Conservation (phyloP, 2,797 vertebrate species). For the Chelon auratus region DNA sequence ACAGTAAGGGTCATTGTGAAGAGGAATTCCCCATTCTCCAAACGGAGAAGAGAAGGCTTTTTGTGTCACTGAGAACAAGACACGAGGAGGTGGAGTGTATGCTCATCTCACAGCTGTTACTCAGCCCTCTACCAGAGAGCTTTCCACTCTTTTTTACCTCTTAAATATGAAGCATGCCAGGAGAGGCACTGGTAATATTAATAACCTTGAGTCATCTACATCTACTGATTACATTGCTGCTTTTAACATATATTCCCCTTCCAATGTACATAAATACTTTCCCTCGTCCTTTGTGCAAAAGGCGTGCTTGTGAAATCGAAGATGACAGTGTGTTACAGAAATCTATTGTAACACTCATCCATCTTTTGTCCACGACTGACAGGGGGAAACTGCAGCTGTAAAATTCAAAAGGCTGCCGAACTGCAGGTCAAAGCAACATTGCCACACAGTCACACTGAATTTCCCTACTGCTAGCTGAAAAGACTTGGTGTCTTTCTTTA, state of each 20-base stretch:
- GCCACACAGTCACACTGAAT: neutral
- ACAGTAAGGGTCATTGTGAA: slow-evolving; percentile 70
- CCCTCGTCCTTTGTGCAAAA: slow-evolving; percentile 9
- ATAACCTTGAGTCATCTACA: neutral
- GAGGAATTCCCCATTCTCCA: slow-evolving; percentile 57
- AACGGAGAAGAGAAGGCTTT: slow-evolving; percentile 45
- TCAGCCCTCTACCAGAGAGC: slow-evolving; percentile 23
- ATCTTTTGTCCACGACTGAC: slow-evolving; percentile 11
- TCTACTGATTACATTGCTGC: too few relatives aligned
- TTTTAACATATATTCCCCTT: neutral
- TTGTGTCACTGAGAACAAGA: slow-evolving; percentile 38
- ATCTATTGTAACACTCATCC: slow-evolving; percentile 23
- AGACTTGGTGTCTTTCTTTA: too few relatives aligned
- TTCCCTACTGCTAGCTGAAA: neutral
- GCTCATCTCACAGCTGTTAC: slow-evolving; percentile 45
- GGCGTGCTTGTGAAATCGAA: slow-evolving; percentile 8
- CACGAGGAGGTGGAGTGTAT: neutral
- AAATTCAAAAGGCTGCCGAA: slow-evolving; percentile 17
- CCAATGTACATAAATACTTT: neutral
- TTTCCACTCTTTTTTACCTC: slow-evolving; percentile 5
- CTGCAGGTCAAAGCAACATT: slow-evolving; percentile 12
- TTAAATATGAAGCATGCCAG: neutral
- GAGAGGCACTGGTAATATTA: slow-evolving; percentile 4
- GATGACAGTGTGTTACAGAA: neutral
- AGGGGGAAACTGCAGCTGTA: slow-evolving; percentile 15